Base-by-base conservation (phyloP, 2,888 invertebrate genomes). In the Cataglyphis rosenhaueri region DNA sequence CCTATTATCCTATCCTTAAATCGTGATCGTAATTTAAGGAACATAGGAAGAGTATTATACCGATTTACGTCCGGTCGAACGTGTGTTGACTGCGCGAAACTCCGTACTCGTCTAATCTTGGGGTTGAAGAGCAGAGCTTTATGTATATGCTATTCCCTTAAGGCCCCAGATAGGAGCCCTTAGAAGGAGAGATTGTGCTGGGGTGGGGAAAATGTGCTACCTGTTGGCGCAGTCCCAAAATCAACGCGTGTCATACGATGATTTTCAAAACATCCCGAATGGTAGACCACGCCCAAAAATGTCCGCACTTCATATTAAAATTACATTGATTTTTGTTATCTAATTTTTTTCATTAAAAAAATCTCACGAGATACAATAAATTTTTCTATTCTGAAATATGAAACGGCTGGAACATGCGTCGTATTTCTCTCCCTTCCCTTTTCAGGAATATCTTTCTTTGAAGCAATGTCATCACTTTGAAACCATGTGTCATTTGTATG, bases 211-310 rank as follows among this genome's bases (percentile, higher is more conserved):
- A 74, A 41, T 21, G 0, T 41, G 41, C 41, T 15, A 78, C 70
- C 73, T 41, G 84, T 78, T 89, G 88, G 87, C 85, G 83, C 48
- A 73, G 86, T 75, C 18, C n/a, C 9, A n/a, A 79, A 82, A 73
- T 74, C 79, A 90, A 88, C 91, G 92, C 90, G 91, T 90, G 90
- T 61, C 52, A 48, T 59, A 55, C 64, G 70, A 41, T 38, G 41
- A 62, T 84, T 86, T 82, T 15, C 74, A 25, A 85, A 84, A 78
- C 82, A 57, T 86, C 83, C 74, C 57, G 41, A 59, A 29, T 29
- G 18, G 0, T 35, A 29, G 18, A 2, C 9, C 18, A 44, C 3
- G 21, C 1, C 29, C 18, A 61, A 8, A 41, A 35, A 12, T 8
- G 15, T 52, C 9, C 15, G 15, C 6, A 3, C 5, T 48, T 32